Evolutionary conservation across 2,888 invertebrate species (phyloP).

Genomic region (Oscheius sp.): DNA sequence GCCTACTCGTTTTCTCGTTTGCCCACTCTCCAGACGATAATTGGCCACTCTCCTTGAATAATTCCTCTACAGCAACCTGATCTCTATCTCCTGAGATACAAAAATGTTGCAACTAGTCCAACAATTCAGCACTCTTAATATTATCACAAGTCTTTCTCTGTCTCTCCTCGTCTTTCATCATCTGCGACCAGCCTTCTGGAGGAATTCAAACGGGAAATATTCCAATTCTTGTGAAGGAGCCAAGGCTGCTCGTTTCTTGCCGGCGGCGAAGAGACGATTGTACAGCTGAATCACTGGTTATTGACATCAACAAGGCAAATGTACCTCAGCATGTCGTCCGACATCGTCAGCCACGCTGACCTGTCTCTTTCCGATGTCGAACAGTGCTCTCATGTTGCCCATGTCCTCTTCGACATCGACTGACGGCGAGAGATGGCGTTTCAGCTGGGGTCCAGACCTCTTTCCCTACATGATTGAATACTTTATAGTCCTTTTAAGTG

Average conservation of each 20-base stretch:
- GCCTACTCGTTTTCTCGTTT: no score
- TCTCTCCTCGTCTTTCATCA: neutral
- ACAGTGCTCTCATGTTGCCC: conserved; percentile 49
- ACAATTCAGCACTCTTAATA: conserved; percentile 23
- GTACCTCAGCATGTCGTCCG: conserved; percentile 51
- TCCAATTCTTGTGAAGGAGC: conserved; percentile 53
- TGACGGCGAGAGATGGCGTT: conserved; percentile 55
- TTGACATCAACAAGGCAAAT: neutral
- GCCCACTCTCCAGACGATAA: no score
- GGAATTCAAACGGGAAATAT: conserved; percentile 43
- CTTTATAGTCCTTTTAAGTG: neutral
- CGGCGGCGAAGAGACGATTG: conserved; percentile 52
- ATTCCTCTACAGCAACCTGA: no score
- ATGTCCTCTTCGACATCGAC: conserved; percentile 53
- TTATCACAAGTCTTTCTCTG: conserved; percentile 9
- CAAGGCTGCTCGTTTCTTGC: conserved; percentile 46
- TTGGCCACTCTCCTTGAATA: no score
- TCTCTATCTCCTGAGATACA: no score
- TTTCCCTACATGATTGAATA: conserved; percentile 25
- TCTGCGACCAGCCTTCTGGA: conserved; percentile 50
- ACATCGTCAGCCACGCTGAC: conserved; percentile 48
- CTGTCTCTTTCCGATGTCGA: conserved; percentile 55
- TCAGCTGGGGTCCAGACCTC: conserved; percentile 44
- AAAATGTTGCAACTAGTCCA: neutral
- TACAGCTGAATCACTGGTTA: conserved; percentile 47